Evolutionary conservation across 2,797 vertebrate genomes (phyloP).

Genomic region (Tapera naevia): DNA sequence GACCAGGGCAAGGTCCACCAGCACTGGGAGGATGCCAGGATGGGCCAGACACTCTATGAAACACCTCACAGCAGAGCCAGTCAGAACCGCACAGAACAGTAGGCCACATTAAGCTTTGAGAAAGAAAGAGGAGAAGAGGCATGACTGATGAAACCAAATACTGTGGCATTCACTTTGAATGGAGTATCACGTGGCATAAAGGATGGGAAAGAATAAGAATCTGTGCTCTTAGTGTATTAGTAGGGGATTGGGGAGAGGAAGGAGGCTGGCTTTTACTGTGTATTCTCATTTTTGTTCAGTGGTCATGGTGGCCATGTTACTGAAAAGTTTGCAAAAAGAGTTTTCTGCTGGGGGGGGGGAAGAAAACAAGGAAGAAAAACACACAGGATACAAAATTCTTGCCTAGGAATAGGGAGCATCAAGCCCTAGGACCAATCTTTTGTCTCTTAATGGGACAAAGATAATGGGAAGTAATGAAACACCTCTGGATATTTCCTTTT

Average conservation of each 20-base stretch:
- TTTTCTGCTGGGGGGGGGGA: not conserved
- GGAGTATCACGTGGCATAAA: not conserved
- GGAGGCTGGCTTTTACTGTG: not conserved
- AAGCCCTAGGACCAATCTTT: not conserved
- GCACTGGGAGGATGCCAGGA: not conserved
- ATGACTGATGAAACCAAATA: not conserved
- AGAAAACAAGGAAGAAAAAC: not conserved
- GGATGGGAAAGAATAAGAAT: not conserved
- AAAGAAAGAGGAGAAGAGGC: not conserved
- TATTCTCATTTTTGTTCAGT: not conserved
- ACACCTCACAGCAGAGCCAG: not conserved
- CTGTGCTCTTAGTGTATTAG: not conserved
- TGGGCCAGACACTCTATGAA: not conserved
- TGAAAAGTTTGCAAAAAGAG: not conserved
- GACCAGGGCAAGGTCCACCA: not conserved
- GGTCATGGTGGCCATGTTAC: not conserved
- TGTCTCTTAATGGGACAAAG: not conserved
- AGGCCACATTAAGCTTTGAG: not conserved
- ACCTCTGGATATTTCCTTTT: not conserved
- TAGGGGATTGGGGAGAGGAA: not conserved
- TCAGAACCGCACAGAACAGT: not conserved
- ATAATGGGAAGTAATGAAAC: not conserved
- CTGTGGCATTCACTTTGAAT: not conserved
- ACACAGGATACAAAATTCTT: not conserved
- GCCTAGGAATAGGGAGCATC: not conserved